Evolutionary conservation across 2,113 vertebrate species (phyloP), one percentile per base, ranked within the genome.

Genomic region (Indri indri): DNA sequence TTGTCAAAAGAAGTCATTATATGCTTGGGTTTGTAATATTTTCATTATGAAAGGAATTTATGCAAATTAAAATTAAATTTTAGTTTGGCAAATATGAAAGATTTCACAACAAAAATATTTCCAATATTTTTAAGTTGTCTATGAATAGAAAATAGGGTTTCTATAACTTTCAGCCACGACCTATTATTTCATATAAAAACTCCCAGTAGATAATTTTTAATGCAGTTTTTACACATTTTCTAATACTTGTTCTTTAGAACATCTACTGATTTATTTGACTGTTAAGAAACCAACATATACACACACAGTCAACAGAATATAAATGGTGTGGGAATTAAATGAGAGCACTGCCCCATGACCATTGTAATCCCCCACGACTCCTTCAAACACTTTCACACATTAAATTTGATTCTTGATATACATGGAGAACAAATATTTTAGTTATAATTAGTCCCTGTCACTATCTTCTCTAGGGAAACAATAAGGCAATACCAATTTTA

Each of bases 11-110:
- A 22, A 80, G 30, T 71, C 17, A 91, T 77, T 63, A 94, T 50
- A 94, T 82, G 9, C 27, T 89, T 34, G 94, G 4, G 70, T 37
- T 45, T 9, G 16, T n/a, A 30, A 63, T 30, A 50, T 86, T 90
- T 88, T 70, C 14, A 90, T 57, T 94, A 91, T 34, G 40, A 90
- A 92, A 90, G 27, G 14, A 95, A 87, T 52, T 57, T 88, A 83
- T 22, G 11, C 68, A 95, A 82, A 92, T 86, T 80, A 92, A 94
- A 95, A 66, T 40, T 90, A 85, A 90, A 70, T 65, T 68, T 87
- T 45, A 95, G 9, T 71, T 86, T 86, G 50, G 61, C 59, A 82
- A 94, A 81, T 40, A n/a, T 50, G 73, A 88, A 87, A 88, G 1
- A 63, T 57, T 93, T 88, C 81, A 91, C 30, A 79, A 14, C 54